Evolutionary conservation across 2,888 invertebrate genomes (phyloP).

Genomic region (Hartigia nigra): DNA sequence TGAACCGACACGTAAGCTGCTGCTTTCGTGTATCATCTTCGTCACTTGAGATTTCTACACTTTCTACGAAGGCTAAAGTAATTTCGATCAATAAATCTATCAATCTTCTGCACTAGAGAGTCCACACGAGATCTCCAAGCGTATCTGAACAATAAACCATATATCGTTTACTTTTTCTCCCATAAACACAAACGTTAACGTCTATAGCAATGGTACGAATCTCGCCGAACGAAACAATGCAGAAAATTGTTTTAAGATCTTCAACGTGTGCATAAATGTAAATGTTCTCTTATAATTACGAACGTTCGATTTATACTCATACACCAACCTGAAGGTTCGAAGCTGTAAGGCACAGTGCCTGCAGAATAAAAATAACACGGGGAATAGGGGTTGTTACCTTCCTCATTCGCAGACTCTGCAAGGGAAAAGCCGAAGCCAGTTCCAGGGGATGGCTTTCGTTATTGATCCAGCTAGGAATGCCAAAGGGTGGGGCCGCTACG

Average conservation of each 20-base stretch:
- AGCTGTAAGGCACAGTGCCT: not conserved
- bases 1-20: not conserved
- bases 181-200: not conserved
- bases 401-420: not conserved
- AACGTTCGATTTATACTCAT: not conserved
- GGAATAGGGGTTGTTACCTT: not conserved
- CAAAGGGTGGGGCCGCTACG: conserved; percentile 50
- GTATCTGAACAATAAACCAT: not conserved
- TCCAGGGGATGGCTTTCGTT: conserved; percentile 41
- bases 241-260: not conserved
- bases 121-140: not conserved
- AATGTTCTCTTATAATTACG: not conserved
- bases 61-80: not conserved
- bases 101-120: not conserved
- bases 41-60: not conserved
- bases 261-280: not conserved
- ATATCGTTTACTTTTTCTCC: not conserved
- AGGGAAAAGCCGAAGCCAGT: conserved; percentile 22
- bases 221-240: not conserved
- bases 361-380: not conserved
- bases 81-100: not conserved
- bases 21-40: not conserved
- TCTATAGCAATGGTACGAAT: not conserved
- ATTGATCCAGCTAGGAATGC: conserved; percentile 55
- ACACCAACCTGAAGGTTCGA: not conserved